phyloP scores from a whole-genome alignment of 2,888 invertebrate genomes.

The Stegana nigrithorax region DNA sequence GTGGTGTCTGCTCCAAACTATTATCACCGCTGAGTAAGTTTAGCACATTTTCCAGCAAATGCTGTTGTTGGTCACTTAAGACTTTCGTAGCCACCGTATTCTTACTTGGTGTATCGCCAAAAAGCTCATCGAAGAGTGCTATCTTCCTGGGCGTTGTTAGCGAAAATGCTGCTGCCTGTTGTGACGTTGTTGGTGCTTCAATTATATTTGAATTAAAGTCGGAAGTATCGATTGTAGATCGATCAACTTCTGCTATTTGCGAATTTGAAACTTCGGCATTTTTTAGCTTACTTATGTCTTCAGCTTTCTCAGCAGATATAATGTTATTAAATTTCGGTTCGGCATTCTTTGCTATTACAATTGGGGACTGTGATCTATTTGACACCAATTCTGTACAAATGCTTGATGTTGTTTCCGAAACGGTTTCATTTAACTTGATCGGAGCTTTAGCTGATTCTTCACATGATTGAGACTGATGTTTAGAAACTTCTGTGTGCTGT shows the following conservation, averaged over 20 bases:
- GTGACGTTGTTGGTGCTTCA: background rate
- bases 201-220: background rate
- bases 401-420: background rate
- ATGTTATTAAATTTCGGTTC: no score
- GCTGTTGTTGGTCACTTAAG: no score
- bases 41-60: constrained; percentile 20
- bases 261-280: no score
- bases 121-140: constrained; percentile 27
- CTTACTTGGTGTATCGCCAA: constrained; percentile 31
- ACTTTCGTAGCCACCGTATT: constrained; percentile 2
- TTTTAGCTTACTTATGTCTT: background rate
- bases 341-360: no score
- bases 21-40: background rate
- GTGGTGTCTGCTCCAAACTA: constrained; percentile 23
- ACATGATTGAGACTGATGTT: no score
- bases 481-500: no score
- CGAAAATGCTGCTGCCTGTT: background rate
- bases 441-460: background rate
- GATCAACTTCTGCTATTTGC: no score
- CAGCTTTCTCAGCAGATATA: no score
- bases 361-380: background rate
- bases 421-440: background rate
- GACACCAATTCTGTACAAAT: no score
- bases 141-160: constrained; percentile 27
- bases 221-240: background rate